Base-by-base conservation (phyloP, 92 coral and sea anemone genomes). In the Anthopleura xanthogrammica region DNA sequence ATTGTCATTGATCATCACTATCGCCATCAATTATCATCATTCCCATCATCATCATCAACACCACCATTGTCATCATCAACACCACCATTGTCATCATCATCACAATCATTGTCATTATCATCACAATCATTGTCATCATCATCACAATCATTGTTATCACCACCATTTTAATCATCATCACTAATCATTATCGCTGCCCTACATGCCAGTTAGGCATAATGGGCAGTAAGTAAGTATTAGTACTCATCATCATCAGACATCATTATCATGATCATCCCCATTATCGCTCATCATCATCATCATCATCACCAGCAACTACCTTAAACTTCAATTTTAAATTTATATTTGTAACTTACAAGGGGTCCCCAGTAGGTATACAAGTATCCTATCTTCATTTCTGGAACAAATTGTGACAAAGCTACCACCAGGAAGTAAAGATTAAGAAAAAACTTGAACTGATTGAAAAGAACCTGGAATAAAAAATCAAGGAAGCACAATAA, bases 291-390 rank as follows among this genome's bases (percentile, higher is more conserved):
- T 60, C 68, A 60, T 13, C 22, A 60, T 13, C 22, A 60, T 29
- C 36, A 29, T 29, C 36, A 29, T 29, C 36, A 29, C 40, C 41
- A n/a, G 9, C 40, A n/a, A 16, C 40, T 5, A 0, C 36, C 36
- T 29, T 29, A 29, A 29, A 29, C 36, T 29, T 29, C 36, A 29
- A 29, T 29, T 29, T 29, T 29, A 29, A 29, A 29, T 29, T 0
- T 29, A 29, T 29, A 29, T 2, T 68, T 23, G 7, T 11, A 7
- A 66, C 98, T 85, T 81, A 95, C 98, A 91, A 95, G 85, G n/a
- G 98, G 98, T 8, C 98, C 98, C 98, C 98, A 95, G 87, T 95
- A 95, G 12, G 98, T 95, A 62, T 95, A 95, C 41, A 95, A 82
- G 83, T 94, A 89, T 60, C 98, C 98, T 90, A 95, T 95, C 79